Evolutionary conservation across 2,888 invertebrate species (phyloP).

Genomic region (Cyclophora punctaria): DNA sequence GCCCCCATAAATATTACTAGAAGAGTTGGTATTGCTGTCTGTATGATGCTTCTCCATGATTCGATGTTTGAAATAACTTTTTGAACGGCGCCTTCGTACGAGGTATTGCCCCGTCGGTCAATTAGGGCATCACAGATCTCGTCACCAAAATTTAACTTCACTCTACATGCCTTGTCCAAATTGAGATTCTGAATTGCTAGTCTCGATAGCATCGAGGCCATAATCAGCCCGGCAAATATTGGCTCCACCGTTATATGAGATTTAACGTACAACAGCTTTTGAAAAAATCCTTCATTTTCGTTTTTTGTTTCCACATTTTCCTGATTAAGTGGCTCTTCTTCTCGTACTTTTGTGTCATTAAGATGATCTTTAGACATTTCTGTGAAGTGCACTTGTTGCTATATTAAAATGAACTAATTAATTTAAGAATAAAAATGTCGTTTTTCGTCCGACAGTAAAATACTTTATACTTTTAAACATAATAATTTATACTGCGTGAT

Average conservation of each 20-base stretch:
- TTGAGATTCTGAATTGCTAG: conserved; percentile 76
- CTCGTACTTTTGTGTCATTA: conserved; percentile 25
- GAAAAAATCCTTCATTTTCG: conserved; percentile 59
- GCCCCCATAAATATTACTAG: conserved; percentile 76
- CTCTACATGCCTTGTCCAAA: conserved; percentile 58
- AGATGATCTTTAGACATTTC: conserved; percentile 30
- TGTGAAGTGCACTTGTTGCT: conserved; percentile 15
- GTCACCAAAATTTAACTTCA: conserved; percentile 45
- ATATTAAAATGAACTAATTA: conserved; percentile 24
- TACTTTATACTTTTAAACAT: conserved; percentile 15
- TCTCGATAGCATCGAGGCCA: conserved; percentile 78
- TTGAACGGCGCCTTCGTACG: conserved; percentile 76
- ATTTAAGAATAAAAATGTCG: too few species aligned
- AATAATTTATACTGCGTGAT: conserved; percentile 22
- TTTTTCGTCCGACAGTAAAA: conserved; percentile 24
- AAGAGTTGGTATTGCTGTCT: conserved; percentile 71
- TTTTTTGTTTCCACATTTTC: conserved; percentile 12
- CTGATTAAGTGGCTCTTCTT: conserved; percentile 44
- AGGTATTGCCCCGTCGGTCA: conserved; percentile 64
- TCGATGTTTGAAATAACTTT: conserved; percentile 70
- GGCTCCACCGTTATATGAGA: conserved; percentile 81
- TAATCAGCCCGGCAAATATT: conserved; percentile 80
- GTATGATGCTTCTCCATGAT: conserved; percentile 73
- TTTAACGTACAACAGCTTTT: conserved; percentile 71
- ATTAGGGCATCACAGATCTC: conserved; percentile 53